Evolutionary conservation across 2,797 vertebrate genomes (phyloP), one percentile per base, ranked within the genome.

Genomic region (Gastrophryne carolinensis): DNA sequence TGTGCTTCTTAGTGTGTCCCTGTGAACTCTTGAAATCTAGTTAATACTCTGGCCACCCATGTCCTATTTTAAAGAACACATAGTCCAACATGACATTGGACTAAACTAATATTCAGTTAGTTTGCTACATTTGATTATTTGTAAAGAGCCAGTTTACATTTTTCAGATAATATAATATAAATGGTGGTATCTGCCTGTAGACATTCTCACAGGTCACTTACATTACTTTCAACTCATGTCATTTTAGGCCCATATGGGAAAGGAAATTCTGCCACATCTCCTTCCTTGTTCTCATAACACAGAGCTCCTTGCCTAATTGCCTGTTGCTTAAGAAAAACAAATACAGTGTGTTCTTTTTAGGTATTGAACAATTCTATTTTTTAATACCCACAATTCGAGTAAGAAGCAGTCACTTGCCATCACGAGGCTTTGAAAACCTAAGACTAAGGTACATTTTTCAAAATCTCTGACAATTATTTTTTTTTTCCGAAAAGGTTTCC

Each of bases 281-380:
- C 37, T 15, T 19, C 67, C 24, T 50, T 44, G 21, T 47, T 24
- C 37, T 58, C 30, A 57, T 41, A 57, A 58, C 67, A 57, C 27
- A 17, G 13, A 30, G 67, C 44, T 70, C 67, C 7, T 37, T 30
- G 26, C 12, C 24, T 58, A 53, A 70, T 47, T 57, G 66, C 54
- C 50, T 23, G 17, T 69, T 56, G 39, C 23, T 24, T 30, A 30
- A 70, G 21, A 30, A 57, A 54, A 41, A 41, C 32, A 69, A n/a
- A 19, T 50, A 19, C 12, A 21, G n/a, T 56, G 12, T 41, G 6
- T 17, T 39, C 10, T 60, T n/a, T 19, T 61, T 39, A 2, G 6
- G 15, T n/a, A 17, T n/a, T n/a, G 17, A 44, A n/a, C 13, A 44
- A 44, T 44, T n/a, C n/a, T 44, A 17, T 17, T 44, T 44, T 44